A percentile compares a stretch with the other conserved stretches of the same genome.
Conservation (phyloP, 2,113 vertebrate species). For the Candoia aspera region DNA sequence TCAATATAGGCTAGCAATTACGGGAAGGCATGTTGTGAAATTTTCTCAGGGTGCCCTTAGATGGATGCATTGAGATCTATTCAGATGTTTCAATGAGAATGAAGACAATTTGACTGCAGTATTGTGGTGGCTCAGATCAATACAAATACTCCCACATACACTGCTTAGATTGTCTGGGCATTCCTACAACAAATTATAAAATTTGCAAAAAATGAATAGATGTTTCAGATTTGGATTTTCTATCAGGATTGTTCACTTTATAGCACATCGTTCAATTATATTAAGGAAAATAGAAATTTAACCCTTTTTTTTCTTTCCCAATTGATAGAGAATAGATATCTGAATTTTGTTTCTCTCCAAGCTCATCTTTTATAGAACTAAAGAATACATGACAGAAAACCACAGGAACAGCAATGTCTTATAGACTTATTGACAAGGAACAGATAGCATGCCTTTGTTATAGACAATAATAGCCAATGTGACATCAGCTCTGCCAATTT, state of each 20-base stretch:
- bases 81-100: neutral
- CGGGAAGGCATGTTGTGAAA: neutral
- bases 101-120: conserved; percentile 9
- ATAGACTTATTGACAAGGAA: neutral
- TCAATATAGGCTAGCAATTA: neutral
- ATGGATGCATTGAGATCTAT: neutral
- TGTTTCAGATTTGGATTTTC: conserved; percentile 5
- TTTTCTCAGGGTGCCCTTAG: neutral
- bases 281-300: neutral
- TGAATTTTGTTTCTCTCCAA: neutral
- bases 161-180: conserved; percentile 20
- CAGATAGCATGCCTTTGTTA: neutral
- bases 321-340: neutral
- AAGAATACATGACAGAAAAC: neutral
- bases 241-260: conserved; percentile 14
- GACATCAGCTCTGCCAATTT: neutral
- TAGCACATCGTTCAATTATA: conserved; percentile 6
- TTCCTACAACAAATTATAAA: conserved; percentile 27
- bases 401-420: neutral
- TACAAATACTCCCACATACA: conserved; percentile 5
- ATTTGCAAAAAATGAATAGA: conserved; percentile 14
- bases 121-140: conserved; percentile 12
- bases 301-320: conserved; percentile 9
- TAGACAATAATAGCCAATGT: neutral
- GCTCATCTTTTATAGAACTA: neutral